A percentile compares a stretch with the other conserved stretches of the same genome.
Evolutionary conservation across 2,888 invertebrate genomes (phyloP).

Genomic region (Cremastobaeus sp.): DNA sequence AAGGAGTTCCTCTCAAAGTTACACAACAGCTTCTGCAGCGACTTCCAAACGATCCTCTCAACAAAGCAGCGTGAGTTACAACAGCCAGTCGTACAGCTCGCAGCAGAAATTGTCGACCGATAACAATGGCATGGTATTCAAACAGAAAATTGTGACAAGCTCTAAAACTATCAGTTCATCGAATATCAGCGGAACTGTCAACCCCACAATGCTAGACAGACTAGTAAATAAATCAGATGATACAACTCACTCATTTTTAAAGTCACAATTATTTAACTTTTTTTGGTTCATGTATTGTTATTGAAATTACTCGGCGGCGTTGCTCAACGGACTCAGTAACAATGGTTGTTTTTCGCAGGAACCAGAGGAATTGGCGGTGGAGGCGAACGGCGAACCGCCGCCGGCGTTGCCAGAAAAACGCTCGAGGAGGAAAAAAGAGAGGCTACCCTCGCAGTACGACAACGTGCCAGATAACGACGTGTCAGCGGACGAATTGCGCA

Average conservation of each 20-base stretch:
- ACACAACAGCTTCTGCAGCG: conserved; percentile 75
- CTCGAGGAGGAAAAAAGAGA: conserved; percentile 79
- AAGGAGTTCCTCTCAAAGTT: conserved; percentile 82
- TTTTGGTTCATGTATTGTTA: no score
- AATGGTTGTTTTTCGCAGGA: no score
- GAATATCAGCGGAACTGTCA: conserved; percentile 68
- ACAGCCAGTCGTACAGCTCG: conserved; percentile 73
- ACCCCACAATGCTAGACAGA: conserved; percentile 73
- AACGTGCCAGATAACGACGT: conserved; percentile 82
- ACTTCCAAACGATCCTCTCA: conserved; percentile 83
- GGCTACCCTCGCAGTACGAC: conserved; percentile 85
- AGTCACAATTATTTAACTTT: not conserved
- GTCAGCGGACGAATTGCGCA: conserved; percentile 76
- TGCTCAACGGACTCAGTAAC: no score
- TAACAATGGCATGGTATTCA: conserved; percentile 72
- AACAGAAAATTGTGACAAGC: conserved; percentile 71
- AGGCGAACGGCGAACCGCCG: conserved; percentile 77
- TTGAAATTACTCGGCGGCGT: no score
- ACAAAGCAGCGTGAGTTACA: conserved; percentile 80
- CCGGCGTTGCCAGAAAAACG: conserved; percentile 84
- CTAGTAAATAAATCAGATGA: conserved; percentile 73
- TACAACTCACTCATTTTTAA: not conserved
- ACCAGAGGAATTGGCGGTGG: conserved; percentile 68
- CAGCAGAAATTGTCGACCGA: conserved; percentile 73
- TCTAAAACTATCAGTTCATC: conserved; percentile 71